Evolutionary conservation across 2,113 vertebrate genomes (phyloP), one percentile per base, ranked within the genome.

Genomic region (Paramormyrops kingsleyae): DNA sequence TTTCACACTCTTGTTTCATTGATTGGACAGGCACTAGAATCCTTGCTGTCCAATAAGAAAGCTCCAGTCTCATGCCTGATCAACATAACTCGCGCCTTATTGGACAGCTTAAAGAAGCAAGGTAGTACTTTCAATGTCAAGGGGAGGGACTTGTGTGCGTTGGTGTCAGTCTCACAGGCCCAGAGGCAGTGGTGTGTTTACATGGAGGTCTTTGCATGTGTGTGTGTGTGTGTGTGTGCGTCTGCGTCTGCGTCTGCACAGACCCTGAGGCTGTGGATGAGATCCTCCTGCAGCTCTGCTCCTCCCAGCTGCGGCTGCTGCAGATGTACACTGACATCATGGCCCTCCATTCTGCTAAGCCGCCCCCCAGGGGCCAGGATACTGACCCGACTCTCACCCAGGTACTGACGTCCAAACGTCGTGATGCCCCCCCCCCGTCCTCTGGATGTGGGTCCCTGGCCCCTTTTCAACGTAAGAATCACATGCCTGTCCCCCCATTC

Each of bases 271-370:
- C 94, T 50, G 96, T 98, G 84, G 99, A 99, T 8, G 94, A 97
- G 93, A 96, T 93, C 1, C 92, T 99, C n/a, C 93, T 98, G 1
- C 97, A 97, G 88, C 96, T 98, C 91, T 99, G 98, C 89, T 94
- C 96, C 7, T 96, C 94, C 46, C 97, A 97, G 92, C 92, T 98
- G 84, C 98, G 96, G 90, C 93, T 99, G 50, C 96, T 99, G 3
- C 97, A 96, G 90, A 98, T 99, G 88, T 98, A 98, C 93, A 94
- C 96, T 2, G 95, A 97, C n/a, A 95, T 99, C 90, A 96, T 94
- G 91, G 94, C 96, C 31, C 94, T 98, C 2, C 95, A 97, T 91
- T 94, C 95, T 91, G 77, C 91, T 93, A 62, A 95, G 94, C 17
- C 88, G 90, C 39, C 47, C n/a, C 27, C 35, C 66, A 52, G n/a